A percentile compares a stretch with the other conserved stretches of the same genome.
Conservation (phyloP, 1,140 invertebrate species). For the Pemphigus obesinymphae region DNA sequence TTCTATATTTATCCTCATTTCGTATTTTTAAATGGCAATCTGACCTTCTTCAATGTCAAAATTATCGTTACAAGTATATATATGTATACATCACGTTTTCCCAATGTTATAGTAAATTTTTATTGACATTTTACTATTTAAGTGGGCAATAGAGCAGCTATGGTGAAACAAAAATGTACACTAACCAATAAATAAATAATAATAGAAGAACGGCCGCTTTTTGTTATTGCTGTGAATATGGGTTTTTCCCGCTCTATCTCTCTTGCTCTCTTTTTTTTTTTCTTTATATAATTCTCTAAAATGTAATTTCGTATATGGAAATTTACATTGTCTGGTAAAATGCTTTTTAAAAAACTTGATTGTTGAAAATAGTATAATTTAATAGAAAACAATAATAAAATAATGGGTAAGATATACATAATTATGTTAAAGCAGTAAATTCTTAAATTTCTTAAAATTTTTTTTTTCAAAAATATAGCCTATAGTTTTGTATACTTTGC, state of each 20-base stretch:
- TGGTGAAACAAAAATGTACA: background rate
- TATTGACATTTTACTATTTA: background rate
- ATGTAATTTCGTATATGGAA: background rate
- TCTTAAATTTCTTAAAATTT: too few relatives aligned
- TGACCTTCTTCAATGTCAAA: constrained; percentile 7
- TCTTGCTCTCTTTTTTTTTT: too few relatives aligned
- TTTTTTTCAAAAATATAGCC: too few relatives aligned
- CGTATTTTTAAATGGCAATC: background rate
- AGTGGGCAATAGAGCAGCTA: too few relatives aligned
- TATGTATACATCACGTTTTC: background rate
- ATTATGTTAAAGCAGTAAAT: too few relatives aligned
- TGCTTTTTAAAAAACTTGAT: background rate
- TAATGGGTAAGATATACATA: too few relatives aligned
- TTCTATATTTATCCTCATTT: background rate
- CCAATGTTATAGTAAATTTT: background rate
- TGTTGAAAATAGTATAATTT: background rate
- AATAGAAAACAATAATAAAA: too few relatives aligned
- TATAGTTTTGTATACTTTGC: too few relatives aligned
- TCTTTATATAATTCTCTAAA: too few relatives aligned
- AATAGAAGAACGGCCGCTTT: background rate
- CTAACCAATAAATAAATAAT: background rate
- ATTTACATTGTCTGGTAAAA: background rate
- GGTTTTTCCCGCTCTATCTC: too few relatives aligned
- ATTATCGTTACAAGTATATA: background rate
- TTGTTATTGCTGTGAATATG: background rate